Evolutionary conservation across 2,888 invertebrate species (phyloP), one percentile per base, ranked within the genome.

Genomic region (Eupeodes luniger): DNA sequence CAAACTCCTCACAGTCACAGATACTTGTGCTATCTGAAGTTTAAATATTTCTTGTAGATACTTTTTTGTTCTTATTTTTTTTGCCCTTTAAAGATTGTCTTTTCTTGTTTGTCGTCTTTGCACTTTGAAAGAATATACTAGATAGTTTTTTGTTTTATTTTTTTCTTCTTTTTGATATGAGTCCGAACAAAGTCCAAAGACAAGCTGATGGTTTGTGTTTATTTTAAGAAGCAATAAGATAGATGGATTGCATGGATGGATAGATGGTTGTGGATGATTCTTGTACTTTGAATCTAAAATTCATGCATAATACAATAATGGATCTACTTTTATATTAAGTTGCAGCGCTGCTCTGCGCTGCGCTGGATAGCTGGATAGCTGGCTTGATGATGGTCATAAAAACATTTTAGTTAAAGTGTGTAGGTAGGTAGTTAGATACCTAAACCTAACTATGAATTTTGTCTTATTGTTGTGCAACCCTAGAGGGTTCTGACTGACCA

Each of bases 251-350:
- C 14, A 64, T 64, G 2, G 64, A 77, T 53, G 59, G 80, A 84
- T 34, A 16, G 79, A 79, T 79, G 53, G 80, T 80, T 83, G 74
- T 62, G 44, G 77, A 74, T 27, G 72, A 72, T 79, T 61, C 67
- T 77, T 88, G 77, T 84, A 88, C 84, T 88, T 81, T 88, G 84
- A 88, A 51, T 77, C 69, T 81, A 14, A 81, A 75, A 77, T 78
- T 81, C 88, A 88, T 88, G 81, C 84, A 85, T 81, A 88, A 85
- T 85, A 81, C 77, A 88, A 85, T 81, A 67, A 72, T 62, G 76
- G 53, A 72, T 61, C 64, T 62, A 79, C 57, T 67, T 85, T 57
- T 85, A 34, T 55, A 12, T 72, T 70, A n/a, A 49, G 51, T 34
- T 72, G 61, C 55, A 66, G 72, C 27, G 27, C 67, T 66, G 27